Evolutionary conservation across 2,797 vertebrate genomes (phyloP), one percentile per base, ranked within the genome.

Genomic region (Emydoidea blandingii): DNA sequence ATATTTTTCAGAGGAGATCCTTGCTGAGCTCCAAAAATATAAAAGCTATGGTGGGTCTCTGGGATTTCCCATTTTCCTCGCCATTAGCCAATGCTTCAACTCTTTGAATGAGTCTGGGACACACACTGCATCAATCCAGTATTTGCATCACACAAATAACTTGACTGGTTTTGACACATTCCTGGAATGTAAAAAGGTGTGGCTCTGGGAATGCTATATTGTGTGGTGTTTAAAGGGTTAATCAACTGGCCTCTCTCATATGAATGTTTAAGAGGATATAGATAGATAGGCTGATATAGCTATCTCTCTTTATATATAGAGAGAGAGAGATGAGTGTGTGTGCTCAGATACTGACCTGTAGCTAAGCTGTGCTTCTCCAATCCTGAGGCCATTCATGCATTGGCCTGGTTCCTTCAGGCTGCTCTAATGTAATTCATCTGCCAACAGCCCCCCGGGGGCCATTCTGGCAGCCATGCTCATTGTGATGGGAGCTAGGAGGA

Each of bases 81-180:
- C n/a, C 68, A 41, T 72, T 23, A 41, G 68, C 68, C 37, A 34
- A 47, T 65, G 72, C 44, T 79, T 62, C 23, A 23, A 21, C 37
- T 62, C 34, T 81, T 72, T 31, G 18, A 79, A 83, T 37, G 54
- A 44, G 37, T 76, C 37, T 59, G 31, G 34, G 52, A 50, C 6
- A 93, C 12, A 1, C 12, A 59, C 47, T 34, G 37, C 23, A 27
- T 37, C 41, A 68, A 25, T 83, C n/a, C 21, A 29, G 11, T 74
- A 29, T 1, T 2, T 86, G 44, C 16, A 19, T 9, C 68, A 10
- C 68, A 54, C 0, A 0, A 0, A 12, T n/a, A 65, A 7, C 27
- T 29, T 82, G 41, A 23, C 16, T 31, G 21, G 85, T 92, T 10
- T 86, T 85, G 47, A 56, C 49, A 27, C 8, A 80, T 86, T 57